Evolutionary conservation across 1,140 invertebrate species (phyloP).

Genomic region (Euwallacea similis): DNA sequence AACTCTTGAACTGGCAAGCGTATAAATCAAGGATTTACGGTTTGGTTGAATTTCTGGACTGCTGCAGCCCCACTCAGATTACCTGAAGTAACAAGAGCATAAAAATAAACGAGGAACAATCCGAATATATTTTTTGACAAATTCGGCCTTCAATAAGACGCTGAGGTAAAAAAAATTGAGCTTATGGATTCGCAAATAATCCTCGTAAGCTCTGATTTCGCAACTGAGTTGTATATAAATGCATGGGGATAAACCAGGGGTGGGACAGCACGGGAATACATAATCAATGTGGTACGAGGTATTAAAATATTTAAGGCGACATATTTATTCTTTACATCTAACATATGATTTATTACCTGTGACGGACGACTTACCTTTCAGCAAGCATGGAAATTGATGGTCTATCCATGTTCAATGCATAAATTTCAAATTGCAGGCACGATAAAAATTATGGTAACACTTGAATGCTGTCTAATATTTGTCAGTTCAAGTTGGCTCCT

Average conservation of each 20-base stretch:
- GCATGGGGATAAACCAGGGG: neutral
- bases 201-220: conserved; percentile 18
- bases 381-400: too few relatives aligned
- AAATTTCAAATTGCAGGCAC: too few relatives aligned
- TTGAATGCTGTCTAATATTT: too few relatives aligned
- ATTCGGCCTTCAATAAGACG: conserved; percentile 21
- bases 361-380: too few relatives aligned
- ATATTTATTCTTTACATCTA: neutral
- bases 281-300: too few relatives aligned
- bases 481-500: too few relatives aligned
- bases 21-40: neutral
- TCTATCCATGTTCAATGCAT: too few relatives aligned
- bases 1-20: neutral
- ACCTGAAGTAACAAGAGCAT: conserved; percentile 14
- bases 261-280: neutral
- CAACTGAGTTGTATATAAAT: neutral
- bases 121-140: conserved; percentile 24
- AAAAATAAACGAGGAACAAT: conserved; percentile 29
- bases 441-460: too few relatives aligned
- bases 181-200: conserved; percentile 33
- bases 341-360: too few relatives aligned
- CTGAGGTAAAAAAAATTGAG: conserved; percentile 28
- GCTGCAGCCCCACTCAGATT: neutral
- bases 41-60: neutral
- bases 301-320: neutral